Evolutionary conservation across 2,113 vertebrate species (phyloP).

Genomic region (Aleadryas rufinucha): DNA sequence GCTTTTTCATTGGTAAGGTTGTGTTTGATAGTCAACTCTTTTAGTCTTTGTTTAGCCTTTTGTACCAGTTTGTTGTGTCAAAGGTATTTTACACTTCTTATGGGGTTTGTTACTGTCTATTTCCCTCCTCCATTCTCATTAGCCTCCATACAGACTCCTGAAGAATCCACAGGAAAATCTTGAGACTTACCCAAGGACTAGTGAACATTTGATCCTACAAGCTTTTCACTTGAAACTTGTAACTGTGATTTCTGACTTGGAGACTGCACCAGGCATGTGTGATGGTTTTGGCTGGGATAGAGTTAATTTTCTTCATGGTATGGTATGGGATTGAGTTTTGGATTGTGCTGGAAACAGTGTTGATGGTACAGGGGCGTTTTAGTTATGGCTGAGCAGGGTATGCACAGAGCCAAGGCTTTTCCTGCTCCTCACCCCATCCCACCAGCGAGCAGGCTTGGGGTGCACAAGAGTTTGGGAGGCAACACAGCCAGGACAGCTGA

Average conservation of each 20-base stretch:
- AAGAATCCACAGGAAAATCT: background rate
- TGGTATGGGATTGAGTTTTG: background rate
- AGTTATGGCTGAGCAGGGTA: background rate
- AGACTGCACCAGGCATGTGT: background rate
- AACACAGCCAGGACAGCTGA: background rate
- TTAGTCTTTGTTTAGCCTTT: background rate
- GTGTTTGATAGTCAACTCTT: background rate
- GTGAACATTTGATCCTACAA: background rate
- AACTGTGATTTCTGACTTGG: background rate
- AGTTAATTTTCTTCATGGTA: background rate
- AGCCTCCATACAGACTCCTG: background rate
- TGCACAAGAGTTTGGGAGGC: background rate
- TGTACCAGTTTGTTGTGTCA: background rate
- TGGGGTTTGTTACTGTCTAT: background rate
- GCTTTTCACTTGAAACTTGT: background rate
- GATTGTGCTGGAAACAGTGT: background rate
- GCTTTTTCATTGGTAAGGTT: background rate
- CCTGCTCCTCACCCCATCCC: background rate
- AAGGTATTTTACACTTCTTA: background rate
- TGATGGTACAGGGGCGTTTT: background rate
- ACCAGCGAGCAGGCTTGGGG: fast-evolving
- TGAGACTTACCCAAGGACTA: background rate
- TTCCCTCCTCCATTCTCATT: background rate
- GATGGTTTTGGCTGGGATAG: background rate
- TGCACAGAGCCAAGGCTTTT: background rate